phyloP scores from a whole-genome alignment of 2,888 invertebrate genomes.

The Alloplasta piceator region DNA sequence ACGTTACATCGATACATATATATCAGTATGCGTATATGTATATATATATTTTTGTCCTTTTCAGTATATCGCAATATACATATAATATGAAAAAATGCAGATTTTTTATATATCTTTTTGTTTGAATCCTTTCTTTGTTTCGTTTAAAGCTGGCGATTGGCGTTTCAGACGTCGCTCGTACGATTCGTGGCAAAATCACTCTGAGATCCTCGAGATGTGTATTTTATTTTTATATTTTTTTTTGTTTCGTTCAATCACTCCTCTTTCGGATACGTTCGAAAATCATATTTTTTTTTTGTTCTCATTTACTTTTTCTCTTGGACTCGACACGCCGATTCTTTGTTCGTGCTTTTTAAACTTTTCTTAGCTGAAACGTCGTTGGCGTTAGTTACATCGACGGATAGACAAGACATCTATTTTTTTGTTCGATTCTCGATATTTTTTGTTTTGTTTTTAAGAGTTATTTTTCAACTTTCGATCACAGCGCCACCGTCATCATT shows the following conservation, averaged over 20 bases:
- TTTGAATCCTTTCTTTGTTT: constrained; percentile 58
- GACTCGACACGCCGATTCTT: constrained; percentile 46
- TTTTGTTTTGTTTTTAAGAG: constrained; percentile 26
- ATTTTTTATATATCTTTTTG: constrained; percentile 45
- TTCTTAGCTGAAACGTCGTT: constrained; percentile 44
- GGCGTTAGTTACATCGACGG: constrained; percentile 64
- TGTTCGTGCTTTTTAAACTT: constrained; percentile 16
- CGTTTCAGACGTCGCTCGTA: constrained; percentile 39
- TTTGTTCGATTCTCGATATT: constrained; percentile 10
- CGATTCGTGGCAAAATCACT: constrained; percentile 31
- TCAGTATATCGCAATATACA: constrained; percentile 10
- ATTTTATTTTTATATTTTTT: constrained; percentile 10
- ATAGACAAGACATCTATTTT: constrained; percentile 53
- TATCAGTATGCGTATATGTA: constrained; percentile 39
- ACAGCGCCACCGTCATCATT: constrained; percentile 58
- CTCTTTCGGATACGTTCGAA: neutral
- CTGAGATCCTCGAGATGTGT: constrained; percentile 47
- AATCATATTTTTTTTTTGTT: constrained; percentile 22
- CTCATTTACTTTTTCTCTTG: constrained; percentile 17
- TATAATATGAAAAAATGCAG: constrained; percentile 54
- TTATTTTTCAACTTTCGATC: constrained; percentile 64
- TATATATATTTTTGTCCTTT: constrained; percentile 36
- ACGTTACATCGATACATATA: constrained; percentile 58
- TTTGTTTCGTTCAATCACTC: neutral
- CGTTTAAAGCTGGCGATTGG: constrained; percentile 61